These are phyloP conservation scores for Onychostruthus taczanowskii DNA, from an alignment of 2,113 vertebrate genomes.

Conservation along the genomic window DNA sequence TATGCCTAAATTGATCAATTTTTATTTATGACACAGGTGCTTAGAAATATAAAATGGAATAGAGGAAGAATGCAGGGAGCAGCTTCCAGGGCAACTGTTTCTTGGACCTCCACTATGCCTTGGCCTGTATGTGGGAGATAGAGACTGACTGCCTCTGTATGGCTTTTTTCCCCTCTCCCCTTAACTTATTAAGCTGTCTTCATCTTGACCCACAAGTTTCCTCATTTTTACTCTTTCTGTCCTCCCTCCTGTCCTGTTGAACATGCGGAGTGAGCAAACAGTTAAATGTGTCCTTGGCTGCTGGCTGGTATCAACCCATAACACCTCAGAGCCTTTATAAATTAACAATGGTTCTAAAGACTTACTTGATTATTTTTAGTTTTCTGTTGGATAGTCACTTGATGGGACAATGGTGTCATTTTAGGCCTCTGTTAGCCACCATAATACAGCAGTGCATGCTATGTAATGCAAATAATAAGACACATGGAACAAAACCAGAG, in stretches of 20 bases:
- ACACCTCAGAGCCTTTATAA: background rate
- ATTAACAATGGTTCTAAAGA: background rate
- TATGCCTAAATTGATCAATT: background rate
- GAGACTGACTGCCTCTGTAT: background rate
- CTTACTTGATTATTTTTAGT: background rate
- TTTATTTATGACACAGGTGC: background rate
- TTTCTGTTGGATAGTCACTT: background rate
- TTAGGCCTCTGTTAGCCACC: background rate
- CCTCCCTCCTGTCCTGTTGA: fast-evolving
- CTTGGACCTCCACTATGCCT: background rate
- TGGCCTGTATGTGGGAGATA: background rate
- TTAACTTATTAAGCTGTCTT: background rate
- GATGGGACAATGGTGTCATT: background rate
- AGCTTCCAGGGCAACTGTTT: background rate
- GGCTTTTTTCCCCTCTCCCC: background rate
- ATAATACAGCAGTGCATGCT: background rate
- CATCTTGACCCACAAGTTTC: background rate
- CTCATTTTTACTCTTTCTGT: background rate
- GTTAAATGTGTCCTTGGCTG: background rate
- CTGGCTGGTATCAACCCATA: background rate
- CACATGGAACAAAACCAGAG: background rate
- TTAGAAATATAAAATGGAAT: background rate
- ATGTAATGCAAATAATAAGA: background rate
- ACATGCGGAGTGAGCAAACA: background rate
- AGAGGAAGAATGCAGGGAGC: background rate